Evolutionary conservation across 2,888 invertebrate species (phyloP), one percentile per base, ranked within the genome.

Genomic region (Sinhomidia bicolor): DNA sequence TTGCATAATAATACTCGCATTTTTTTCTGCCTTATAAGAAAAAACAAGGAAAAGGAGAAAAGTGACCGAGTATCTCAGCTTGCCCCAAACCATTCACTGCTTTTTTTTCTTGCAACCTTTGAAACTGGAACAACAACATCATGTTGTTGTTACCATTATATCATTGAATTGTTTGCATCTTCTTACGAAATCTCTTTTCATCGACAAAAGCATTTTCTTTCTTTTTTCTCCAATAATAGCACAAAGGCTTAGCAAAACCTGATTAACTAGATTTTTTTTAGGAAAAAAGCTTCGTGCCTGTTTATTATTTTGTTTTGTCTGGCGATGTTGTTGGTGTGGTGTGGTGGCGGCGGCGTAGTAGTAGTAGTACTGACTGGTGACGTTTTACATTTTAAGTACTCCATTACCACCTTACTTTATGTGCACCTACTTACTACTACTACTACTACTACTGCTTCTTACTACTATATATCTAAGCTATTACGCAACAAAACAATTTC

Each of bases 401-500:
- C 51, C 26, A 57, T n/a, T 23, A 57, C 29, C 29, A 51, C 6
- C 26, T 12, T 29, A 62, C 9, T 57, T 23, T 57, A 23, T 9
- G 20, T 20, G 17, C 10, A 9, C 12, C 10, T 9, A 9, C 44
- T 6, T 12, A 9, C 54, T 20, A 7, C 54, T 17, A 17, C 54
- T 9, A 23, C 60, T 10, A 20, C 57, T 20, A n/a, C n/a, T n/a
- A n/a, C 57, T 57, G 10, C 23, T 6, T 23, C 7, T 14, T 36
- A n/a, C 36, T 36, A 65, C n/a, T 71, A 65, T 26, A 7, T 68
- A 17, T 68, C 5, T 68, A 4, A 51, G 29, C 44, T 20, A 41
- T 86, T 87, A 87, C 87, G 87, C 87, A 87, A 87, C 81, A 36
- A 20, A 62, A 29, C n/a, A 23, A n/a, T 78, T 78, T 78, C 7